Percentiles rank a stretch among this genome's conserved stretches.
Evolutionary conservation across 2,113 vertebrate genomes (phyloP).

Genomic region (Hyperopisus bebe): DNA sequence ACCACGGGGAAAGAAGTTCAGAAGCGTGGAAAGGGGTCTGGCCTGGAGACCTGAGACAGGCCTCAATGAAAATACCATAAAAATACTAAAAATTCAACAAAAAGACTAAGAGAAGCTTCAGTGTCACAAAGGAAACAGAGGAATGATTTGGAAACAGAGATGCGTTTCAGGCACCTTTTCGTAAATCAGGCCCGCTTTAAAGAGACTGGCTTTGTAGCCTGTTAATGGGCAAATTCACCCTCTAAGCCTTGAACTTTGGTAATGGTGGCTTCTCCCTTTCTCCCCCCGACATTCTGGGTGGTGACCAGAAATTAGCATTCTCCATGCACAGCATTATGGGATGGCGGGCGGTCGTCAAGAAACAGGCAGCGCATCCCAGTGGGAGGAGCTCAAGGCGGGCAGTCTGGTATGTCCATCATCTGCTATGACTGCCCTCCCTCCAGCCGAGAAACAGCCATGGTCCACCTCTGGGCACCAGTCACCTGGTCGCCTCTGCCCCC

Average conservation of each 20-base stretch:
- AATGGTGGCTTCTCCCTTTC: not conserved
- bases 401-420: not conserved
- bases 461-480: conserved; percentile 33
- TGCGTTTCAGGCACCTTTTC: not conserved
- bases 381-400: not conserved
- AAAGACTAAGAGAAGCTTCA: not conserved
- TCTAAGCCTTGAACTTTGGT: not conserved
- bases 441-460: not conserved
- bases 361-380: not conserved
- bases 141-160: not conserved
- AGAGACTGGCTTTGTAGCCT: not conserved
- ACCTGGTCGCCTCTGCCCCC: conserved; percentile 70
- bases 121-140: not conserved
- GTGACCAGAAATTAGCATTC: not conserved
- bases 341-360: not conserved
- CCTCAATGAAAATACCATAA: not conserved
- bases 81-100: not conserved
- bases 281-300: not conserved
- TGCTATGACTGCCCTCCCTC: not conserved
- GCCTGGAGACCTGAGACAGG: not conserved
- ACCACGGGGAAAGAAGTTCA: too few species aligned
- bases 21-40: not conserved
- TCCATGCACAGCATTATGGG: not conserved
- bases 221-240: not conserved
- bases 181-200: not conserved